These are phyloP conservation scores for Buceros bicornis DNA, from an alignment of 2,797 vertebrate genomes.

Conservation along the genomic window DNA sequence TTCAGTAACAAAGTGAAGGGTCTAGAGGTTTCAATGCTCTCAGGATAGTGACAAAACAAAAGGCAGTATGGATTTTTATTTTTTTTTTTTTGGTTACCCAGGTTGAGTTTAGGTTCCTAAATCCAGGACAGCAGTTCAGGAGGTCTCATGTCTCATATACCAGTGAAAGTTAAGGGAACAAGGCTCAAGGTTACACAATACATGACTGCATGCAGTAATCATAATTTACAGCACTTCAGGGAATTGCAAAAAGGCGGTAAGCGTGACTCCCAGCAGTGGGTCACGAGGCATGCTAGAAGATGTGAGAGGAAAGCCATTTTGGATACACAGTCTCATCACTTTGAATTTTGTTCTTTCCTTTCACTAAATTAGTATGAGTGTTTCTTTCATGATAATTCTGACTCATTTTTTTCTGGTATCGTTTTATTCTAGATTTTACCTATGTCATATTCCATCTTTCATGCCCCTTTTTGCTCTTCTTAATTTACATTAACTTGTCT, in stretches of 20 bases:
- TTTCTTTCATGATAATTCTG: neutral
- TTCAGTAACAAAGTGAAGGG: neutral
- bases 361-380: neutral
- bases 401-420: neutral
- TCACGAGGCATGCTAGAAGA: slow-evolving; percentile 5
- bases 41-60: neutral
- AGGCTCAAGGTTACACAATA: slow-evolving; percentile 3
- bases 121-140: neutral
- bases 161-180: neutral
- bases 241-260: neutral
- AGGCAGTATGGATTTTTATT: neutral
- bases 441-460: neutral
- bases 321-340: neutral
- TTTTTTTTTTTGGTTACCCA: neutral
- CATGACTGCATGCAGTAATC: neutral
- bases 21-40: neutral
- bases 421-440: neutral
- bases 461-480: neutral
- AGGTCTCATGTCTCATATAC: neutral
- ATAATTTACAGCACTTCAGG: neutral
- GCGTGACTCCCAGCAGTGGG: neutral
- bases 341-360: neutral
- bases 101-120: neutral
- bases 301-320: neutral
- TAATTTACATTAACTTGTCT: neutral